A percentile compares a stretch with the other conserved stretches of the same genome.
phyloP scores from a whole-genome alignment of 2,888 invertebrate species.

The Tortricodes alternella region DNA sequence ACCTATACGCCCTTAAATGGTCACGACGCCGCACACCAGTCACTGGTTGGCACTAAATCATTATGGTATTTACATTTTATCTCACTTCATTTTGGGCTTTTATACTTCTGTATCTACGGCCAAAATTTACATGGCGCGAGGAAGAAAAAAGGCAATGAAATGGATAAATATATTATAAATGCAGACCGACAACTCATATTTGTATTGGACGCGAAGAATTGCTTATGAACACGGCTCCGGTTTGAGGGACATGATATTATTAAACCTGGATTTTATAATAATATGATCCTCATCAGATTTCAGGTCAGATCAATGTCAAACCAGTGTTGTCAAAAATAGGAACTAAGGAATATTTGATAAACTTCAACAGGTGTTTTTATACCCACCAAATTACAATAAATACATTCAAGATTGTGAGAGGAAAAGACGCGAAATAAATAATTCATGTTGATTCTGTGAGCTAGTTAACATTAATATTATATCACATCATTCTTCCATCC shows the following conservation, averaged over 20 bases:
- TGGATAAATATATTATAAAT: no score
- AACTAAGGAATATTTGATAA: neutral
- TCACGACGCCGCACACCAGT: slow-evolving; percentile 55
- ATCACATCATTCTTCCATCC: neutral
- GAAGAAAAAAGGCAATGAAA: neutral
- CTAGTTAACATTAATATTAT: neutral
- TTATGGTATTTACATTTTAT: slow-evolving; percentile 65
- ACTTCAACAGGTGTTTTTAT: neutral
- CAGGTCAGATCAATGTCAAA: no score
- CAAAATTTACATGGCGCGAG: slow-evolving; percentile 19
- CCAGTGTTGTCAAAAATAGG: neutral
- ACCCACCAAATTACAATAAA: neutral
- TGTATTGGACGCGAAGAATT: no score
- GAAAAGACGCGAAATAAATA: no score
- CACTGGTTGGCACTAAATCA: slow-evolving; percentile 54
- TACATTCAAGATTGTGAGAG: no score
- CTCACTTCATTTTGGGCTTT: slow-evolving; percentile 51
- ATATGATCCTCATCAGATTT: no score
- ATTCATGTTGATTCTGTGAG: no score
- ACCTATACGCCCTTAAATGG: slow-evolving; percentile 69
- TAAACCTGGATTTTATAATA: no score
- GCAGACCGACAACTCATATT: no score
- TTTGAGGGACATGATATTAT: no score
- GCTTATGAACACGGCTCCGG: no score
- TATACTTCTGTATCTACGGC: slow-evolving; percentile 38